A percentile compares a stretch with the other conserved stretches of the same genome.
These are phyloP conservation scores for Periparus ater DNA, from an alignment of 2,797 vertebrate species.

Conservation along the genomic window DNA sequence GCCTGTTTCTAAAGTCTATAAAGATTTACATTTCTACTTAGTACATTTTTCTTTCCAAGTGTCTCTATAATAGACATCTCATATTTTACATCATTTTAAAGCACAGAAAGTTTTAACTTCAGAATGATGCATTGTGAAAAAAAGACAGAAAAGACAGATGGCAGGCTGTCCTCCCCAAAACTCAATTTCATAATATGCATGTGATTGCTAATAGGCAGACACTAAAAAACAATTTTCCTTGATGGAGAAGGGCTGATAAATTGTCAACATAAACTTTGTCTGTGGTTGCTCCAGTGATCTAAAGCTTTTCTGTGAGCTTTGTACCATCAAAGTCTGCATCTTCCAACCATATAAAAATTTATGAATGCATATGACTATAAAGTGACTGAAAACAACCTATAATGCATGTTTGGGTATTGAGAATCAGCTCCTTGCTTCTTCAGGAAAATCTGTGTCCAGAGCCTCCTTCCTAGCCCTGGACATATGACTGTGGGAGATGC, in stretches of 20 bases:
- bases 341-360: slow-evolving; percentile 72
- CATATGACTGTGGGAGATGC: neutral
- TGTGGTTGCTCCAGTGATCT: slow-evolving; percentile 67
- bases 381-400: slow-evolving; percentile 65
- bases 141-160: slow-evolving; percentile 75
- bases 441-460: neutral
- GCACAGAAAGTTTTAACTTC: slow-evolving; percentile 69
- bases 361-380: slow-evolving; percentile 72
- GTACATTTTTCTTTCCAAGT: slow-evolving; percentile 69
- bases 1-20: slow-evolving; percentile 50
- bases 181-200: slow-evolving; percentile 76
- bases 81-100: slow-evolving; percentile 69
- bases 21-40: slow-evolving; percentile 59
- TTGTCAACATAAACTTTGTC: slow-evolving; percentile 74
- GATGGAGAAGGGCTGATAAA: slow-evolving; percentile 73
- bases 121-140: slow-evolving; percentile 58
- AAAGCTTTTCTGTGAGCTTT: slow-evolving; percentile 71
- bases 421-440: slow-evolving; percentile 36
- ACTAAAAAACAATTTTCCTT: slow-evolving; percentile 77
- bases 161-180: slow-evolving; percentile 72
- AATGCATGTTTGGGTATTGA: slow-evolving; percentile 50
- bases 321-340: slow-evolving; percentile 67
- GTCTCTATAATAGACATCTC: slow-evolving; percentile 51
- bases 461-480: neutral
- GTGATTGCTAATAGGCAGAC: slow-evolving; percentile 76